Percentiles rank a stretch among this genome's conserved stretches.
Conservation (phyloP, 2,113 vertebrate genomes). For the Sarotherodon lohbergeri region DNA sequence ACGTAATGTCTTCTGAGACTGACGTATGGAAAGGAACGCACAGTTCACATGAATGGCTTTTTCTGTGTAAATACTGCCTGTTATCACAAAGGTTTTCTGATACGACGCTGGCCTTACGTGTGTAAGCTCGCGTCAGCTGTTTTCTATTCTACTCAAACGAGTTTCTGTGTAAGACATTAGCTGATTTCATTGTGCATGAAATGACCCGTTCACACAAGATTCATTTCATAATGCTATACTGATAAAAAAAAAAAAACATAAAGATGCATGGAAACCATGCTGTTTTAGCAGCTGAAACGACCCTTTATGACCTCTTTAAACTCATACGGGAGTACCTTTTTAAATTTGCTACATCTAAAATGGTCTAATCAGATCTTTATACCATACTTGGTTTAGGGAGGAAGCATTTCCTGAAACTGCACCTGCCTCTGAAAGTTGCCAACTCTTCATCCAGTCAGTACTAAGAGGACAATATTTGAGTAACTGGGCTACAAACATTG, state of each 20-base stretch:
- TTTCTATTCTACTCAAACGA: neutral
- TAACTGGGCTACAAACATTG: neutral
- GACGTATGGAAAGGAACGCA: neutral
- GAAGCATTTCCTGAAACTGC: neutral
- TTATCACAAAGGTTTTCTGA: neutral
- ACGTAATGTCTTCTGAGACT: neutral
- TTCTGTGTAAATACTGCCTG: neutral
- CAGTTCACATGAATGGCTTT: neutral
- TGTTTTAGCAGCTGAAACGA: neutral
- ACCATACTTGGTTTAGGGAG: neutral
- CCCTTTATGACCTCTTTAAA: neutral
- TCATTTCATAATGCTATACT: neutral
- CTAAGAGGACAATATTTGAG: neutral
- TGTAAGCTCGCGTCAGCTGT: neutral
- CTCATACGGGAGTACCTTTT: neutral
- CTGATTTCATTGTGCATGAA: neutral
- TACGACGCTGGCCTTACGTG: neutral
- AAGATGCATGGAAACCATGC: neutral
- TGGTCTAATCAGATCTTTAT: neutral
- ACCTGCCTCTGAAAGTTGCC: neutral
- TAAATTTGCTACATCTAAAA: neutral
- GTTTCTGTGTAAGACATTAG: neutral
- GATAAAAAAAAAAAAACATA: neutral
- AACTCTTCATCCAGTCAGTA: neutral
- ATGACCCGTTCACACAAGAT: neutral